A percentile compares a stretch with the other conserved stretches of the same genome.
Evolutionary conservation across 2,113 vertebrate species (phyloP).

Genomic region (Aspidoscelis tigris): DNA sequence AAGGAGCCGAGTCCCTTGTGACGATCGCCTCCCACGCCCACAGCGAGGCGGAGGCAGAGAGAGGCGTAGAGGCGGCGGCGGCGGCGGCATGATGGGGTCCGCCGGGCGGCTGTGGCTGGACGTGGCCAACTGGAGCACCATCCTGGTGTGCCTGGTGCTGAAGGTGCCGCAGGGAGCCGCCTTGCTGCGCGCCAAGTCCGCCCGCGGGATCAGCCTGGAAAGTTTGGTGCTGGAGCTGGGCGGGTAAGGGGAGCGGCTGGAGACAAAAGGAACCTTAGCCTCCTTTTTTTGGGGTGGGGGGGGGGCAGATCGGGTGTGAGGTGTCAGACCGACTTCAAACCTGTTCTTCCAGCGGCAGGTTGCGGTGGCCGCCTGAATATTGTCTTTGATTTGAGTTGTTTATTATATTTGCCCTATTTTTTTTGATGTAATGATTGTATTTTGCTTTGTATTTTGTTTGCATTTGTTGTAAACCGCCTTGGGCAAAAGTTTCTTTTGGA

Average conservation of each 20-base stretch:
- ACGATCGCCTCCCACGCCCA: no score
- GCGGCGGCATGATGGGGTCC: slow-evolving; percentile 35
- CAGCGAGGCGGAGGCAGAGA: no score
- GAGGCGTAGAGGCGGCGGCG: no score
- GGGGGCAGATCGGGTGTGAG: background rate
- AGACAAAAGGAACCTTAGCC: background rate
- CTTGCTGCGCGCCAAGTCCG: slow-evolving; percentile 78
- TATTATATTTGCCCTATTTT: no score
- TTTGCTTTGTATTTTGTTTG: no score
- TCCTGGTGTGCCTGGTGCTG: slow-evolving; percentile 84
- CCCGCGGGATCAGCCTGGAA: slow-evolving; percentile 83
- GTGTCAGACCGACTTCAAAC: no score
- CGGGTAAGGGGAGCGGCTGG: slow-evolving; percentile 76
- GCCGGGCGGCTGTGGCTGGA: slow-evolving; percentile 36
- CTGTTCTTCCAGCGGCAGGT: no score
- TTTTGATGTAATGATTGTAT: no score
- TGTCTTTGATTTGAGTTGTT: no score
- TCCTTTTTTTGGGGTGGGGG: background rate
- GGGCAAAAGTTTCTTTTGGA: no score
- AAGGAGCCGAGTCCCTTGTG: background rate
- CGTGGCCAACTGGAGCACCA: slow-evolving; percentile 82
- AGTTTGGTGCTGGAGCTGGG: slow-evolving; percentile 87
- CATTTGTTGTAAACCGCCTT: no score
- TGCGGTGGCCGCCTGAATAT: no score
- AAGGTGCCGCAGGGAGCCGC: slow-evolving; percentile 91